phyloP scores from a whole-genome alignment of 2,797 vertebrate genomes.

The Fundulus diaphanus region DNA sequence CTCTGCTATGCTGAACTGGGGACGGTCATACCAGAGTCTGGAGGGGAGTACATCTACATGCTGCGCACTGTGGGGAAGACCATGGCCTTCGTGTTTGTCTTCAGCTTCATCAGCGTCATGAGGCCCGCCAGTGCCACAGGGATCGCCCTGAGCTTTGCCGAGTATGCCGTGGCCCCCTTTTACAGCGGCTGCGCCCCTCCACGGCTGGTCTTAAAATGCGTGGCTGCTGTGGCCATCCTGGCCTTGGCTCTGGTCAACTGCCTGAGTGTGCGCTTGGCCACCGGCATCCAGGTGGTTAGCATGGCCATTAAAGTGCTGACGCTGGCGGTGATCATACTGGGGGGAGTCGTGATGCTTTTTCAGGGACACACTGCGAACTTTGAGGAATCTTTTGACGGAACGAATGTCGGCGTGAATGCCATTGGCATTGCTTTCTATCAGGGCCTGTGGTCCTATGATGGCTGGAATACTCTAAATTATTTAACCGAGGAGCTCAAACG shows the following conservation, averaged over 20 bases:
- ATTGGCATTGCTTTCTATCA: constrained; percentile 88
- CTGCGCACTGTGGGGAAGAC: constrained; percentile 81
- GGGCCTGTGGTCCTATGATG: constrained; percentile 88
- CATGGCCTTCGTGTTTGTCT: constrained; percentile 83
- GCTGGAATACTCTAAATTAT: constrained; percentile 89
- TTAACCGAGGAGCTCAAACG: constrained; percentile 87
- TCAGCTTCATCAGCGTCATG: constrained; percentile 80
- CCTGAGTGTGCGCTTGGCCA: constrained; percentile 80
- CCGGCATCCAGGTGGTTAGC: constrained; percentile 80
- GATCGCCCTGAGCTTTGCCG: constrained; percentile 81
- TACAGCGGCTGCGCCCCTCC: constrained; percentile 79
- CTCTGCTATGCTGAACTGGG: constrained; percentile 88
- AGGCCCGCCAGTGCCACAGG: constrained; percentile 82
- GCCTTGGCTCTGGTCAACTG: constrained; percentile 80
- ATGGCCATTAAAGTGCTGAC: constrained; percentile 81
- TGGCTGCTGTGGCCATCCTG: constrained; percentile 80
- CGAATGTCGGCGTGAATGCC: constrained; percentile 51
- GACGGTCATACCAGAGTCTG: constrained; percentile 85
- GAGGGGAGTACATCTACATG: constrained; percentile 88
- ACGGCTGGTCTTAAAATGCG: constrained; percentile 66
- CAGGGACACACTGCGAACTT: constrained; percentile 77
- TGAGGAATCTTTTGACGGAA: constrained; percentile 82
- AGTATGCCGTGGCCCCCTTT: constrained; percentile 81
- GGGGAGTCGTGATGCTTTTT: constrained; percentile 77
- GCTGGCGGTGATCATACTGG: constrained; percentile 77